Base-by-base conservation (phyloP, 2,888 invertebrate species). In the Smittia sp. region DNA sequence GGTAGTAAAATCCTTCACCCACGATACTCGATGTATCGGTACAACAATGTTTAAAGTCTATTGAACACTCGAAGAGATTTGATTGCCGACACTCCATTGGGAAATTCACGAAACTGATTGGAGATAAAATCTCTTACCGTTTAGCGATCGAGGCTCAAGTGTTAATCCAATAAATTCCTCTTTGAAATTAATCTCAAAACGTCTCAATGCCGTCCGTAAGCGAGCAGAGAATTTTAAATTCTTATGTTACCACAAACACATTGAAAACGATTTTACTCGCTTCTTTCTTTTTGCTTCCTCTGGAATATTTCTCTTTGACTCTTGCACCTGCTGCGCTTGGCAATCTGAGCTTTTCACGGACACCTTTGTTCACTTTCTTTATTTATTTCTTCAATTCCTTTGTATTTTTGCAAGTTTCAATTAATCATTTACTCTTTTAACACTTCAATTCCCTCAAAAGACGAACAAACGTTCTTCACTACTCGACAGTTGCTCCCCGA, bases 231-330 rank as follows among this genome's bases (percentile, higher is more conserved):
- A 65, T 27, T 46, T 54, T 25, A 9, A 15, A 46, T 3, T 46
- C n/a, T 46, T 58, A 15, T 15, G 15, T 22, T 22, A 41, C 25
- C 69, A 54, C 69, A 54, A 54, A 69, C 54, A 69, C 69, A 69
- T 1, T 25, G 52, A 69, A 25, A 69, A 52, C n/a, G 13, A 32
- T 68, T 69, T 54, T 52, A 25, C 25, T 69, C 20, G 9, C 41
- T 69, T 41, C 66, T 66, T 38, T 32, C 32, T 65, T 24, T 52
- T 69, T 18, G 38, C 27, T 52, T 69, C 11, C 18, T 52, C 0
- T 9, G 7, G 22, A 52, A 58, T 32, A 32, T 32, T 32, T 32
- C 32, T 32, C 2, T 58, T 58, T 3, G 22, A 2, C 32, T 41
- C 46, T 46, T 46, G 11, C 46, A 46, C 46, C 11, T 32, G 32